Evolutionary conservation across 2,888 invertebrate genomes (phyloP).

Genomic region (Conops quadrifasciatus): DNA sequence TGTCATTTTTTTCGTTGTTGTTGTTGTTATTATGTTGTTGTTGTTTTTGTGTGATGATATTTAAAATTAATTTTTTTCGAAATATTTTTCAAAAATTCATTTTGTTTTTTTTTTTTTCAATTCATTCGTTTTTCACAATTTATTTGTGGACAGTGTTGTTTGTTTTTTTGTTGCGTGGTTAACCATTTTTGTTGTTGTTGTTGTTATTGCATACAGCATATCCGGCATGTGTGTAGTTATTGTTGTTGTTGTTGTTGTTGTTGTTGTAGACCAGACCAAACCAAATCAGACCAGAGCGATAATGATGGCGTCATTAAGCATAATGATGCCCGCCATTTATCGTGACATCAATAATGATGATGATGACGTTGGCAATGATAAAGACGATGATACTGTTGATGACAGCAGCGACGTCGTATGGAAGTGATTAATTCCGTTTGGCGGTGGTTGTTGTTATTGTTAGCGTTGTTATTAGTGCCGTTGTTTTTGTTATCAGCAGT

Average conservation of each 20-base stretch:
- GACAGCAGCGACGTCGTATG: not conserved
- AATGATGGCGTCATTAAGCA: not conserved
- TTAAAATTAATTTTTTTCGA: slow-evolving; percentile 4
- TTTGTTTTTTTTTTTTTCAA: not conserved
- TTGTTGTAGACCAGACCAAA: not conserved
- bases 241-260: not conserved
- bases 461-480: slow-evolving; percentile 35
- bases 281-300: not conserved
- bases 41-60: slow-evolving; percentile 28
- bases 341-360: not conserved
- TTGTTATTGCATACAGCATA: not conserved
- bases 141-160: not conserved
- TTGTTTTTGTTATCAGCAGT: not conserved
- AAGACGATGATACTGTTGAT: not conserved
- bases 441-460: slow-evolving; percentile 30
- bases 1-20: slow-evolving; percentile 35
- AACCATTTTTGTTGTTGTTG: not conserved
- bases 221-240: not conserved
- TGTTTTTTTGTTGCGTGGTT: not conserved
- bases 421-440: slow-evolving; percentile 39
- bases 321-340: not conserved
- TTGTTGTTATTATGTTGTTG: slow-evolving; percentile 24
- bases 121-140: slow-evolving; percentile 2
- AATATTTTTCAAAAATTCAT: slow-evolving; percentile 4
- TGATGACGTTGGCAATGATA: slow-evolving; percentile 9